Percentiles rank a stretch among this genome's conserved stretches.
Conservation (phyloP, 1,140 invertebrate genomes). For the Leptopilina boulardi region DNA sequence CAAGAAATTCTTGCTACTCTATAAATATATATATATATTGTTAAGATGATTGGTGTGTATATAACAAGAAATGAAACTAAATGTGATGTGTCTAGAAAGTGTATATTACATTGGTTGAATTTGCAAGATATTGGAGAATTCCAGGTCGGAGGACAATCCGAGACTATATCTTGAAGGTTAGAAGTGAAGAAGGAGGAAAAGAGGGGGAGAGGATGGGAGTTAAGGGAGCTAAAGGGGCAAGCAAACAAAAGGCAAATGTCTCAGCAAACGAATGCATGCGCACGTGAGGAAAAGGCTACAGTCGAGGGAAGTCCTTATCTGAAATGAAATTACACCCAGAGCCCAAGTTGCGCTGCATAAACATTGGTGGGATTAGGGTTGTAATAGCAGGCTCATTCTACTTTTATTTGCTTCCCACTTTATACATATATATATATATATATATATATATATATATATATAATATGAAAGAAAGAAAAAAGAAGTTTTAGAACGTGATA, state of each 20-base stretch:
- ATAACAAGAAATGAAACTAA: background rate
- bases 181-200: too few species aligned
- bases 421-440: too few species aligned
- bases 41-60: background rate
- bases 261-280: slow-evolving; percentile 26
- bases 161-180: background rate
- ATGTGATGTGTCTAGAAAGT: background rate
- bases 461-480: background rate
- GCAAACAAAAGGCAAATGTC: slow-evolving; percentile 31
- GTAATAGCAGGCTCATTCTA: slow-evolving; percentile 10
- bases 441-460: too few species aligned
- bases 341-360: slow-evolving; percentile 23
- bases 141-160: background rate
- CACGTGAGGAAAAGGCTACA: background rate
- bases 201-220: too few species aligned
- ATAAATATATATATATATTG: background rate
- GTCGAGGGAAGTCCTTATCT: slow-evolving; percentile 7
- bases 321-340: slow-evolving; percentile 22
- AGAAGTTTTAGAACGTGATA: background rate
- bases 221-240: background rate
- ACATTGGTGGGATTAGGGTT: background rate
- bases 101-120: slow-evolving; percentile 29
- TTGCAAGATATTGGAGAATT: slow-evolving; percentile 26
- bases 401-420: slow-evolving; percentile 13
- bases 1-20: background rate